phyloP scores from a whole-genome alignment of 2,113 vertebrate species.

The Ramphastos sulfuratus region DNA sequence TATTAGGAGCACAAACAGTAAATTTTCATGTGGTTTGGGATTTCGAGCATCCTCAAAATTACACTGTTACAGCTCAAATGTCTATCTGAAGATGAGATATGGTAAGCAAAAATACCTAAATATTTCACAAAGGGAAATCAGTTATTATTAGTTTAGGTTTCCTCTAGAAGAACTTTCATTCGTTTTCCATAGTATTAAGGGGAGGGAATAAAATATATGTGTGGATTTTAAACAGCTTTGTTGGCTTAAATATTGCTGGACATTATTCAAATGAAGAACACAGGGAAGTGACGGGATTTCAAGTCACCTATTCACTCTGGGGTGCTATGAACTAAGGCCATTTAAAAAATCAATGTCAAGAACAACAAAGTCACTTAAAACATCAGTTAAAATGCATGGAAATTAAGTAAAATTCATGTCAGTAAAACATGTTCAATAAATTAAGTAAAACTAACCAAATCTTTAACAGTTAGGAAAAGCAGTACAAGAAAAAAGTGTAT shows the following conservation, averaged over 20 bases:
- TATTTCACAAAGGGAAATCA: background rate
- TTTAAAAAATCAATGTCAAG: background rate
- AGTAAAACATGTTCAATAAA: background rate
- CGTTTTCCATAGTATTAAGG: background rate
- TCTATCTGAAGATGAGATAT: background rate
- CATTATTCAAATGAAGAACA: background rate
- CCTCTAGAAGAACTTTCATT: background rate
- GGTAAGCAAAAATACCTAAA: background rate
- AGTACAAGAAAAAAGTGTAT: background rate
- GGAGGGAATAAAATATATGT: background rate
- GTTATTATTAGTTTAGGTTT: background rate
- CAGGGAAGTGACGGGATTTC: background rate
- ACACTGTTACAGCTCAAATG: background rate
- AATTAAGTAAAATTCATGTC: background rate
- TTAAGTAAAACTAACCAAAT: background rate
- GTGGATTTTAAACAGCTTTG: background rate
- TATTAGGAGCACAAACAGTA: background rate
- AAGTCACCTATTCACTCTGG: background rate
- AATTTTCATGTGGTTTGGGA: background rate
- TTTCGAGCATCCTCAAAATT: background rate
- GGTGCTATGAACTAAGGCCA: background rate
- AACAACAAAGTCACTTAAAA: background rate
- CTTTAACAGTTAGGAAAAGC: background rate
- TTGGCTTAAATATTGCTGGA: background rate
- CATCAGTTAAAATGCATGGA: background rate